These are phyloP conservation scores for Chouioia cunea DNA, from an alignment of 2,888 invertebrate species.

Conservation along the genomic window DNA sequence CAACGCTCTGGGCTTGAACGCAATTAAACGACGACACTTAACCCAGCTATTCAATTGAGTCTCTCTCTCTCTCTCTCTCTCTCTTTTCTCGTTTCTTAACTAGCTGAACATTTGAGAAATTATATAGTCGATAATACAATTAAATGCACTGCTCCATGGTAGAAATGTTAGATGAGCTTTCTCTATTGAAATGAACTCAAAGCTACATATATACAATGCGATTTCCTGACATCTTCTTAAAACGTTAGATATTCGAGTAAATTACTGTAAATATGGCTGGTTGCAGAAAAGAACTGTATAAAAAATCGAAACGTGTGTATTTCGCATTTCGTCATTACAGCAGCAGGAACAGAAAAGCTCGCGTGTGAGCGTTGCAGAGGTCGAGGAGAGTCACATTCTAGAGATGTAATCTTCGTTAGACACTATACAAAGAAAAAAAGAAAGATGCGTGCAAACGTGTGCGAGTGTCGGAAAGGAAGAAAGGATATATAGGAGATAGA, in stretches of 20 bases:
- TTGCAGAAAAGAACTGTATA: too few relatives aligned
- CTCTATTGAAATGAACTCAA: not conserved
- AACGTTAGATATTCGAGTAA: too few relatives aligned
- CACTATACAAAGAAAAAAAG: slow-evolving; percentile 40
- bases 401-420: slow-evolving; percentile 44
- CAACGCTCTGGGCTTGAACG: not conserved
- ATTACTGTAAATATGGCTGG: too few relatives aligned
- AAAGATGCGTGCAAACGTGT: slow-evolving; percentile 40
- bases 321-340: slow-evolving; percentile 35
- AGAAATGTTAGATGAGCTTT: not conserved
- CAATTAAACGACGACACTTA: slow-evolving; percentile 41
- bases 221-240: too few relatives aligned
- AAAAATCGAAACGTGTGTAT: slow-evolving; percentile 4
- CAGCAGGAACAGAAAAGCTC: slow-evolving; percentile 36
- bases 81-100: slow-evolving; percentile 2
- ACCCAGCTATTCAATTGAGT: slow-evolving; percentile 36
- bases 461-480: slow-evolving; percentile 33
- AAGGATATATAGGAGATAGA: slow-evolving; percentile 47
- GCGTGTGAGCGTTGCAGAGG: not conserved
- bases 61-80: not conserved
- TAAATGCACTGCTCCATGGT: slow-evolving; percentile 19
- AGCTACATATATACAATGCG: too few relatives aligned
- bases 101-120: slow-evolving; percentile 1
- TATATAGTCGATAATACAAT: slow-evolving; percentile 22
- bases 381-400: slow-evolving; percentile 9